Evolutionary conservation across 2,113 vertebrate species (phyloP).

Genomic region (Noctilio leporinus): DNA sequence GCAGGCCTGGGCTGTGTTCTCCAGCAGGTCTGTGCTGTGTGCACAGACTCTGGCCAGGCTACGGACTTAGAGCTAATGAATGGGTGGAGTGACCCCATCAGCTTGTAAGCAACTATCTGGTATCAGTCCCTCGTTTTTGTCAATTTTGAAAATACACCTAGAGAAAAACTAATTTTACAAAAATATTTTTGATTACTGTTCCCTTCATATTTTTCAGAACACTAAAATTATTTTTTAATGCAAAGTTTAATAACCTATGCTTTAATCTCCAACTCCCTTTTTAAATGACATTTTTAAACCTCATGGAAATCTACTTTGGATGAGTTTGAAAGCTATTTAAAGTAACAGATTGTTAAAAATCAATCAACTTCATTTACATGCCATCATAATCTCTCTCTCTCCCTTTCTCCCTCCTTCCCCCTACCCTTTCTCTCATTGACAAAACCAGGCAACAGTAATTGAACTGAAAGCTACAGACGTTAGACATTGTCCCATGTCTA

Average conservation of each 20-base stretch:
- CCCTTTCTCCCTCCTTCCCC: too few species aligned
- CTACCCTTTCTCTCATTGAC: background rate
- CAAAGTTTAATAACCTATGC: background rate
- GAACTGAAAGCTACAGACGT: background rate
- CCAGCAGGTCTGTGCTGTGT: background rate
- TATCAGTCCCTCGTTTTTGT: background rate
- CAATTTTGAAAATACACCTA: background rate
- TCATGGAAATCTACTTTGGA: background rate
- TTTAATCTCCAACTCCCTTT: background rate
- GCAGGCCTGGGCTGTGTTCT: background rate
- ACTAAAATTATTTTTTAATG: background rate
- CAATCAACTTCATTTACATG: background rate
- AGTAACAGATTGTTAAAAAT: background rate
- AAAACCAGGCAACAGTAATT: background rate
- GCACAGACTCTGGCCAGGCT: background rate
- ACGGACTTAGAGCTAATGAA: background rate
- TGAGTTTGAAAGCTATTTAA: background rate
- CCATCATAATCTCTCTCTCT: background rate
- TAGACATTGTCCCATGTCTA: background rate
- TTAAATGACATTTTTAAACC: background rate
- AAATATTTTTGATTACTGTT: background rate
- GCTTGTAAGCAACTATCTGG: background rate
- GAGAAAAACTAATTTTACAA: background rate
- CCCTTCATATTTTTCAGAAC: background rate
- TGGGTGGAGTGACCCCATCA: background rate